phyloP scores from a whole-genome alignment of 2,888 invertebrate species.

The Proisotoma minuta region DNA sequence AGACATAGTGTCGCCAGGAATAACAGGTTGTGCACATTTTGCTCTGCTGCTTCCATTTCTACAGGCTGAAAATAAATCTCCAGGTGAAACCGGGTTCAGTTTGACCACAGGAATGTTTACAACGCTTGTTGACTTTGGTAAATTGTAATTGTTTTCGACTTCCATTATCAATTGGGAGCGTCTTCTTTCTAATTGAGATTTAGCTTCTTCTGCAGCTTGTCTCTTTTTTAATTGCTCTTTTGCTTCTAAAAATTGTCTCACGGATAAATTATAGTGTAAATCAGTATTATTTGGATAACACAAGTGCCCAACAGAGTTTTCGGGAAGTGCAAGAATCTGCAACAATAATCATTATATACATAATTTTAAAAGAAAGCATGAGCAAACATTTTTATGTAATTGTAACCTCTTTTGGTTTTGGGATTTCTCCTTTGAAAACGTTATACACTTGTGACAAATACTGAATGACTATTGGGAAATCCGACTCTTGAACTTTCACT shows the following conservation, averaged over 20 bases:
- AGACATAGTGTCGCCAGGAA: constrained; percentile 6
- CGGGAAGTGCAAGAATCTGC: too few relatives aligned
- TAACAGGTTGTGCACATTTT: constrained; percentile 18
- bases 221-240: constrained; percentile 24
- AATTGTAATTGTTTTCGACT: constrained; percentile 9
- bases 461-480: constrained; percentile 20
- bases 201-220: constrained; percentile 22
- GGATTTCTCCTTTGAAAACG: constrained; percentile 38
- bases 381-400: too few relatives aligned
- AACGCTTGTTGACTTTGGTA: constrained; percentile 26
- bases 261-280: constrained; percentile 30
- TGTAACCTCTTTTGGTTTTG: constrained; percentile 2
- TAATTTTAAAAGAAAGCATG: too few relatives aligned
- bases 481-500: constrained; percentile 20
- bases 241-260: constrained; percentile 30
- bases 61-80: constrained; percentile 35
- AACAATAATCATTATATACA: too few relatives aligned
- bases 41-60: constrained; percentile 32
- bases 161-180: constrained; percentile 31
- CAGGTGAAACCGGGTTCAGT: constrained; percentile 34
- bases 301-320: too few relatives aligned
- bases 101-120: constrained; percentile 33
- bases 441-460: constrained; percentile 39
- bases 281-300: constrained; percentile 29
- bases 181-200: constrained; percentile 28